Evolutionary conservation across 2,888 invertebrate species (phyloP).

Genomic region (Cactoblastis cactorum): DNA sequence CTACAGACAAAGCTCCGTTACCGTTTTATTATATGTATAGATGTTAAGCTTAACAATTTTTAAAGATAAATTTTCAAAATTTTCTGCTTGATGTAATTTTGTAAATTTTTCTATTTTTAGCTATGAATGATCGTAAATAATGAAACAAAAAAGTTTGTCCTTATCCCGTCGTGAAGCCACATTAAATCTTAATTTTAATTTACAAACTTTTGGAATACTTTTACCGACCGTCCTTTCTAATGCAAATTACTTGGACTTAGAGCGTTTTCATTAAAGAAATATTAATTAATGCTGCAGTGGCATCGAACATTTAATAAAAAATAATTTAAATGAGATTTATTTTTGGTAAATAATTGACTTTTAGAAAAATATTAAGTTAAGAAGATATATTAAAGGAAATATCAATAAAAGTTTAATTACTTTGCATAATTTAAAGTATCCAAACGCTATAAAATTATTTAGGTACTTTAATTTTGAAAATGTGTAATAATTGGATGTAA

Average conservation of each 20-base stretch:
- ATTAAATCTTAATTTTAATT: conserved; percentile 66
- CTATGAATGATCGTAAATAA: conserved; percentile 25
- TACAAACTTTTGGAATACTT: conserved; percentile 43
- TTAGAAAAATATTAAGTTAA: no score
- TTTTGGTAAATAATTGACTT: no score
- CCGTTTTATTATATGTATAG: no score
- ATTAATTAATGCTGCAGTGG: conserved; percentile 44
- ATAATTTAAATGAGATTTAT: no score
- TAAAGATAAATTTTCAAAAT: neutral
- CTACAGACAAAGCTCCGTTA: no score
- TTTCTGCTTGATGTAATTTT: neutral
- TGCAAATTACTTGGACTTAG: conserved; percentile 57
- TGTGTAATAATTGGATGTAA: no score
- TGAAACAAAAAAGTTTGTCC: conserved; percentile 37
- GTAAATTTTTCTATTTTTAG: neutral
- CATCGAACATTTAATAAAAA: conserved; percentile 13
- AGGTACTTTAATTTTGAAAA: no score
- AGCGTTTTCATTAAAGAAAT: conserved; percentile 53
- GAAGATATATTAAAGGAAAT: no score
- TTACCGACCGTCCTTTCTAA: conserved; percentile 46
- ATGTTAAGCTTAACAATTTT: neutral
- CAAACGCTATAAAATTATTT: no score
- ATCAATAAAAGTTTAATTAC: no score
- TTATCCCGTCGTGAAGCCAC: conserved; percentile 37
- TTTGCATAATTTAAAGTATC: no score